Evolutionary conservation across 2,113 vertebrate genomes (phyloP).

Genomic region (Mellivora capensis): DNA sequence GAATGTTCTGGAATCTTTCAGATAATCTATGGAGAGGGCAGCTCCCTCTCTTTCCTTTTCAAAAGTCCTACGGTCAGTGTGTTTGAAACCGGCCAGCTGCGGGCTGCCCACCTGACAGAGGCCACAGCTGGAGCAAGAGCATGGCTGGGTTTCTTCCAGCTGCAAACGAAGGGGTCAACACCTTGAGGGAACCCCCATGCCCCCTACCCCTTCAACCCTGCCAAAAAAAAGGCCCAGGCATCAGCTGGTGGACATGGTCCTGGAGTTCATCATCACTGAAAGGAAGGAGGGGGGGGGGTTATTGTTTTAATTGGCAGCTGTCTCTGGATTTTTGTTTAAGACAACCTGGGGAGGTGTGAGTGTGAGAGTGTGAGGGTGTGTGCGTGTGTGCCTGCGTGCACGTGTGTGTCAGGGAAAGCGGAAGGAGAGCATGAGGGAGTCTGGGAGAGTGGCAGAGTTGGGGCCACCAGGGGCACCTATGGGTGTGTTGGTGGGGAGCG

Average conservation of each 20-base stretch:
- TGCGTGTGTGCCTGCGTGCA: not conserved
- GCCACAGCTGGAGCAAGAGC: not conserved
- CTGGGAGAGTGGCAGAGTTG: not conserved
- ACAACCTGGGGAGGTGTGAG: not conserved
- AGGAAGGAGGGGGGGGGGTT: not conserved
- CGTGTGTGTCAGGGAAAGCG: not conserved
- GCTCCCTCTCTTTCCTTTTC: not conserved
- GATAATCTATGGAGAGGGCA: not conserved
- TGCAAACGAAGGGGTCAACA: not conserved
- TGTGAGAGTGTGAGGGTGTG: rapidly evolving
- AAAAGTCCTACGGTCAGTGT: not conserved
- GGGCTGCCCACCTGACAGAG: not conserved
- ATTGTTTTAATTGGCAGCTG: constrained; percentile 32
- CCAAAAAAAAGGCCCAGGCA: not conserved
- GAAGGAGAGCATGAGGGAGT: not conserved
- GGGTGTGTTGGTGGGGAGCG: not conserved
- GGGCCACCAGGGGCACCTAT: not conserved
- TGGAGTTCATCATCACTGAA: not conserved
- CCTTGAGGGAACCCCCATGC: not conserved
- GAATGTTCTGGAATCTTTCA: not conserved
- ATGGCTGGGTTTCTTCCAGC: not conserved
- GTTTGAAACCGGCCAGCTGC: not conserved
- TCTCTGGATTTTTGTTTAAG: not conserved
- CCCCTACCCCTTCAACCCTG: not conserved
- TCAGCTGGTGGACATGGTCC: not conserved